Base-by-base conservation (phyloP, 2,888 invertebrate genomes). In the Lasioglossum malachurum region DNA sequence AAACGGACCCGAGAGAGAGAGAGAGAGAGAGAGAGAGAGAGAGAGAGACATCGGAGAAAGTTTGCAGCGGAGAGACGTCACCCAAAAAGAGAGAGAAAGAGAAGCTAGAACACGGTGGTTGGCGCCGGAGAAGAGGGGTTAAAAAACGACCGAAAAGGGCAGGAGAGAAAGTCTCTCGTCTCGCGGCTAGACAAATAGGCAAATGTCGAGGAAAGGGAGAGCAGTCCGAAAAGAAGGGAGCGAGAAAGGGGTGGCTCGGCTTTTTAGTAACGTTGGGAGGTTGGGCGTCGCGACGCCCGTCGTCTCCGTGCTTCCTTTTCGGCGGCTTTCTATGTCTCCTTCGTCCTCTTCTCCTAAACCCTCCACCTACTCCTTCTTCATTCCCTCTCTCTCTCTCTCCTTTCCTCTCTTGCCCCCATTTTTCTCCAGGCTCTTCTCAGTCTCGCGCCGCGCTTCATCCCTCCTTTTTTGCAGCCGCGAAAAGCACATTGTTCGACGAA, bases 401-500 rank as follows among this genome's bases (percentile, higher is more conserved):
- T 23, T 19, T 10, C 38, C 69, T 72, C 72, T 44, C n/a, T 44
- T 27, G 14, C 27, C n/a, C 27, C 44, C 71, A n/a, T 27, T 44
- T 44, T 72, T 23, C 44, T 44, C n/a, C 31, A 57, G 53, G 53
- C 23, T 57, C 53, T 57, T 57, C 27, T 67, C 38, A 31, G 38
- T n/a, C 77, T 73, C 72, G 77, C 71, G 72, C 60, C 71, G 41
- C 57, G 53, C 73, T 64, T 64, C 64, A 64, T 64, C 64, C 53
- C 44, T 44, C 35, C 35, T 41, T 84, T 89, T 87, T 83, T 86
- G 79, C 82, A 84, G 76, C 87, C 84, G 77, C 84, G 87, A 89
- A 85, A 84, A 90, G 84, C 80, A 88, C 90, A 92, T 92, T 92
- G 91, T 91, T 92, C 90, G 89, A 84, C 88, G 88, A 75, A 86